Evolutionary conservation across 2,797 vertebrate species (phyloP), one percentile per base, ranked within the genome.

Genomic region (Catharus ustulatus): DNA sequence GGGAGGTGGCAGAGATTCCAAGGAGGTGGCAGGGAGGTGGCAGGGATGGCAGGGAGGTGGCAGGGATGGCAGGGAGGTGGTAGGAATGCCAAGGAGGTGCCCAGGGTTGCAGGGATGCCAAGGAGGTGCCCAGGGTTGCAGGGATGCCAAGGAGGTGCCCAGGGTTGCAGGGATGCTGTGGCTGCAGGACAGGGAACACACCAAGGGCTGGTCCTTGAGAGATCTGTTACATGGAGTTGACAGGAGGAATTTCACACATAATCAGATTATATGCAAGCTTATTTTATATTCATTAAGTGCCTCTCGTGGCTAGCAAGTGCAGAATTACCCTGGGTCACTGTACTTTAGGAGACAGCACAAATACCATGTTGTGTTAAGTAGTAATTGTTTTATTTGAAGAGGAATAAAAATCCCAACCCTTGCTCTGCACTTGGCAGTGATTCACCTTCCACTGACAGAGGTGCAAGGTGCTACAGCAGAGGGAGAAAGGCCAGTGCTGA

Each of bases 201-300:
- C 77, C 81, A n/a, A 58, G 73, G 52, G 57, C 49, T 85, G 88
- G 66, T 89, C 73, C 52, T 49, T 2, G 9, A 64, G 63, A 68
- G 81, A 72, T 73, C 74, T 20, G 83, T 71, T 89, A 74, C 68
- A 36, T 0, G 0, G 74, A 90, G 63, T 1, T 76, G 86, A 89
- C 9, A 3, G 63, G 49, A 80, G 80, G 92, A 93, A 97, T 95
- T 97, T 97, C 96, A 95, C 91, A 96, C 93, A 82, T 91, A 95
- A 95, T 96, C 95, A 96, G 96, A 96, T 96, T 95, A 93, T 87
- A 79, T 69, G 87, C 82, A 90, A 81, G 85, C 91, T 94, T 94
- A 67, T 93, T 96, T 95, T 69, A 88, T 75, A 93, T 90, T 92
- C 95, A 96, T 95, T 96, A 97, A 91, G 78, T 40, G 94, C 90